A percentile compares a stretch with the other conserved stretches of the same genome.
These are phyloP conservation scores for Hycleus phaleratus DNA, from an alignment of 1,140 invertebrate species.

Conservation along the genomic window DNA sequence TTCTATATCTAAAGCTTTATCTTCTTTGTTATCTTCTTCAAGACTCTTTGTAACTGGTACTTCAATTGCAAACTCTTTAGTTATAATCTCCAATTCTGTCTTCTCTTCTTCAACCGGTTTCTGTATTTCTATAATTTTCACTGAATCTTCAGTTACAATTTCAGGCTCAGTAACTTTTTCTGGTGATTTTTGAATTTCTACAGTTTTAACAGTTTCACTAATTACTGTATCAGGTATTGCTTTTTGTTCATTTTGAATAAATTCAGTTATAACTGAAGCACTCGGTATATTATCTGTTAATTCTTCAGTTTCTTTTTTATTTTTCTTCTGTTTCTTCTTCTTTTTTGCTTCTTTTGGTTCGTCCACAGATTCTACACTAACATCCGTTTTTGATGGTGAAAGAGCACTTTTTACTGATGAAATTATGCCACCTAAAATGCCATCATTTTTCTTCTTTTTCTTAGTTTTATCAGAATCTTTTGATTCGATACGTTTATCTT, in stretches of 20 bases:
- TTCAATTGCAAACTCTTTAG: too few species aligned
- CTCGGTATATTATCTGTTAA: neutral
- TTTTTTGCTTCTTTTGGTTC: slow-evolving; percentile 10
- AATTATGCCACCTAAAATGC: slow-evolving; percentile 24
- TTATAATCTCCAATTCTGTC: too few species aligned
- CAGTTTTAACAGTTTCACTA: too few species aligned
- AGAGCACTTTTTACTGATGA: slow-evolving; percentile 32
- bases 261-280: too few species aligned
- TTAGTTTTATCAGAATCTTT: slow-evolving; percentile 17
- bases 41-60: too few species aligned
- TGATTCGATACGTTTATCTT: neutral
- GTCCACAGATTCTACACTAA: neutral
- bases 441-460: slow-evolving; percentile 23
- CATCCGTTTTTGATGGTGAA: slow-evolving; percentile 3
- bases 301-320: neutral
- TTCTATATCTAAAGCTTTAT: too few species aligned
- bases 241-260: neutral
- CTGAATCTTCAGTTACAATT: neutral
- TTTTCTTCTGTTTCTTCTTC: slow-evolving; percentile 4
- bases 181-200: neutral
- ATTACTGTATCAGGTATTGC: neutral
- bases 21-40: too few species aligned
- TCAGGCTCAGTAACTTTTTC: neutral
- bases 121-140: neutral
- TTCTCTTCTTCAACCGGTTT: too few species aligned